Evolutionary conservation across 2,797 vertebrate species (phyloP).

Genomic region (Centroberyx gerrardi): DNA sequence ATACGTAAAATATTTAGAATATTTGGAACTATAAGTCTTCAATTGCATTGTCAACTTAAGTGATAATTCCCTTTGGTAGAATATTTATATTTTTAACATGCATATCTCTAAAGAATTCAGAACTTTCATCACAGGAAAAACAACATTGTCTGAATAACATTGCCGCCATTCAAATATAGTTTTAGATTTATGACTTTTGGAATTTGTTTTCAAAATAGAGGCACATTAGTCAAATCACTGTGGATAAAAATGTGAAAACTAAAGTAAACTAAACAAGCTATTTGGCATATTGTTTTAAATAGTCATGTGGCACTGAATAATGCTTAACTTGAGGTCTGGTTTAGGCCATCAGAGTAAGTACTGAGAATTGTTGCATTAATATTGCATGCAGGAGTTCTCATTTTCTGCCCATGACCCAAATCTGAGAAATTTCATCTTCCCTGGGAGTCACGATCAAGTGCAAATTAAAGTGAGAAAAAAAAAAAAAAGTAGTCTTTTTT

Average conservation of each 20-base stretch:
- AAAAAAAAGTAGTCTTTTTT: too few species aligned
- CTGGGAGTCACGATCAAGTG: too few species aligned
- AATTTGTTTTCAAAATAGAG: background rate
- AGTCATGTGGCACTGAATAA: slow-evolving; percentile 43
- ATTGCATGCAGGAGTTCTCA: too few species aligned
- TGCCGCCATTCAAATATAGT: slow-evolving; percentile 11
- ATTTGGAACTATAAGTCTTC: slow-evolving; percentile 55
- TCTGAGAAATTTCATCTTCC: too few species aligned
- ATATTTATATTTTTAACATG: slow-evolving; percentile 69
- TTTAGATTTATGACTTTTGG: slow-evolving; percentile 26
- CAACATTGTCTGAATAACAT: slow-evolving; percentile 20
- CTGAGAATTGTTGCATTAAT: too few species aligned
- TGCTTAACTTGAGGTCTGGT: background rate
- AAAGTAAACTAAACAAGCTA: slow-evolving; percentile 11
- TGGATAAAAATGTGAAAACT: slow-evolving; percentile 8
- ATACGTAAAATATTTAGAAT: slow-evolving; percentile 45
- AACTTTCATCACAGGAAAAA: slow-evolving; percentile 22
- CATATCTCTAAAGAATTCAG: slow-evolving; percentile 38
- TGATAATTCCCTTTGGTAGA: slow-evolving; percentile 55
- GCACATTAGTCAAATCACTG: background rate
- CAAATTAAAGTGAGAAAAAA: too few species aligned
- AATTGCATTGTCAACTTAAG: slow-evolving; percentile 40
- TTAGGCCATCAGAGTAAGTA: background rate
- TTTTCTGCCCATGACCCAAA: too few species aligned
- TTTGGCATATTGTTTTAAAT: slow-evolving; percentile 27